Evolutionary conservation across 2,888 invertebrate species (phyloP).

Genomic region (Cantharis lateralis): DNA sequence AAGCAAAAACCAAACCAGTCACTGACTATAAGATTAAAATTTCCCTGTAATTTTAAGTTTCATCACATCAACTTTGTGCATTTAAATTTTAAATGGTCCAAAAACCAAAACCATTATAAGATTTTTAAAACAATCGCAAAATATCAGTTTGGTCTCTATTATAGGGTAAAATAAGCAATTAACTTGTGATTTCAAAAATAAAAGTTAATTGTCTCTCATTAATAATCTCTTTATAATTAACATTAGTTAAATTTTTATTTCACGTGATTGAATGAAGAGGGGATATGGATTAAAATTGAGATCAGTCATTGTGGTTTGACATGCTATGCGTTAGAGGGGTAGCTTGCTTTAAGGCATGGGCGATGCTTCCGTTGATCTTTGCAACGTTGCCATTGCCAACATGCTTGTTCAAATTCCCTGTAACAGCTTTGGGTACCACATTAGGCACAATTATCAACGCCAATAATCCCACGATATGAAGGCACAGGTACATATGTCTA

Average conservation of each 20-base stretch:
- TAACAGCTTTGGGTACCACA: constrained; percentile 45
- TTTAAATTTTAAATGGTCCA: not conserved
- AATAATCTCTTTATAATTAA: not conserved
- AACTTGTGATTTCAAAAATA: not conserved
- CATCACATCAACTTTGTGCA: not conserved
- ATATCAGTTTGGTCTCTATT: not conserved
- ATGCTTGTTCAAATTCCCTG: constrained; percentile 29
- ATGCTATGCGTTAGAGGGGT: constrained; percentile 50
- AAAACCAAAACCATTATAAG: not conserved
- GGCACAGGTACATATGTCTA: constrained; percentile 56
- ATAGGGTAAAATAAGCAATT: not conserved
- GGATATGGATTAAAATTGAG: constrained; percentile 1
- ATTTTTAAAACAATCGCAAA: not conserved
- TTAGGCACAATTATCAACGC: constrained; percentile 50
- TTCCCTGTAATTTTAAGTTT: not conserved
- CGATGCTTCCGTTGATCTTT: constrained; percentile 45
- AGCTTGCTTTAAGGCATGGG: constrained; percentile 48
- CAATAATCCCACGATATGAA: constrained; percentile 51
- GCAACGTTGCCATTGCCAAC: constrained; percentile 7
- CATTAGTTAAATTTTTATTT: not conserved
- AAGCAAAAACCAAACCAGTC: not conserved
- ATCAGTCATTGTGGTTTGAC: constrained; percentile 50
- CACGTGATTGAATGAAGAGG: not conserved
- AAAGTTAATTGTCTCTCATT: not conserved
- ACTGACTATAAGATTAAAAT: not conserved